Conservation (phyloP, 35 echinoderm and acorn worm species). For the Nesometra sesokonis region DNA sequence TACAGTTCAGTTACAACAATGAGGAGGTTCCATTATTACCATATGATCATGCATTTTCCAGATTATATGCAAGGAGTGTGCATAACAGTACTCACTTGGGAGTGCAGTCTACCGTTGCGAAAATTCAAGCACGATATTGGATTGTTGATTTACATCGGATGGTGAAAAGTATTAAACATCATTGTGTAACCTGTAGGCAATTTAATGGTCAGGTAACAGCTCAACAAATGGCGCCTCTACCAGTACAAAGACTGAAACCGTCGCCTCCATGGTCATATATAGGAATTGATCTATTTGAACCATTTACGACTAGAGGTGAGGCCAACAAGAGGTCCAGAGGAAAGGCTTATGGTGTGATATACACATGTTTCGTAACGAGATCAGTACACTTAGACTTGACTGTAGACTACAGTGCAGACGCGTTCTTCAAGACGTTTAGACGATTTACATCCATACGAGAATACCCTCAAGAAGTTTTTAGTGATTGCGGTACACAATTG, state of each 20-base stretch:
- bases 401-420: constrained; percentile 14
- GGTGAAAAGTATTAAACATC: constrained; percentile 17
- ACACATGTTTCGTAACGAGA: constrained; percentile 30
- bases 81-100: constrained; percentile 27
- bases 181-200: constrained; percentile 23
- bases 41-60: constrained; percentile 24
- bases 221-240: constrained; percentile 41
- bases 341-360: constrained; percentile 41
- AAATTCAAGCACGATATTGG: constrained; percentile 28
- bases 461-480: constrained; percentile 23
- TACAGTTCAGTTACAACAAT: constrained; percentile 32
- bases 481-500: constrained; percentile 32
- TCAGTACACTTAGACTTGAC: constrained; percentile 28
- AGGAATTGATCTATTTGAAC: constrained; percentile 44
- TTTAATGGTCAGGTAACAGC: background rate
- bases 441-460: constrained; percentile 24
- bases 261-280: constrained; percentile 37
- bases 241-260: constrained; percentile 14
- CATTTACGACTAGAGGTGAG: constrained; percentile 25
- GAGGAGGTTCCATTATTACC: constrained; percentile 29
- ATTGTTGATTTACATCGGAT: constrained; percentile 10
- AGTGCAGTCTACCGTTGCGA: constrained; percentile 12
- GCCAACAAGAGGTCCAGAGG: constrained; percentile 31
- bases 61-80: constrained; percentile 7
- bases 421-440: constrained; percentile 15